phyloP scores from a whole-genome alignment of 2,797 vertebrate genomes.

The Hapalemur alaotrensis region DNA sequence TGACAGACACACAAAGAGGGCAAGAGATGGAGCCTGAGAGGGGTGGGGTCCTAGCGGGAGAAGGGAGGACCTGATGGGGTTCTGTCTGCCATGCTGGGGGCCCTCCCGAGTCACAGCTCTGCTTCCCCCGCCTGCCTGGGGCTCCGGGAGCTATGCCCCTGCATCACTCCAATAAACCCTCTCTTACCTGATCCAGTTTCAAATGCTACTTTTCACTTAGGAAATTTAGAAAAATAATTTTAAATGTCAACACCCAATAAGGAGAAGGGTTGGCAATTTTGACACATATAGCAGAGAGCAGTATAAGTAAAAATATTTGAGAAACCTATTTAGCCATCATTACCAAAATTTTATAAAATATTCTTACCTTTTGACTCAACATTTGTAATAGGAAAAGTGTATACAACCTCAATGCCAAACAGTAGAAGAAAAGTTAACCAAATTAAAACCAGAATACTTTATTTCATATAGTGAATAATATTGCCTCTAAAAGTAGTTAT shows the following conservation, averaged over 20 bases:
- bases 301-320: neutral
- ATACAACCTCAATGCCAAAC: neutral
- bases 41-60: fast-evolving
- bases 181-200: neutral
- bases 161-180: neutral
- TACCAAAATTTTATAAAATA: neutral
- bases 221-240: neutral
- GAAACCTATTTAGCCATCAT: neutral
- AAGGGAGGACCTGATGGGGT: neutral
- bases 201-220: neutral
- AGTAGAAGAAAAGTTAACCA: neutral
- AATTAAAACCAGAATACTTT: neutral
- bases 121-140: neutral
- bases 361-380: neutral
- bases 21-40: fast-evolving
- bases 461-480: neutral
- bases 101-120: neutral
- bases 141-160: neutral
- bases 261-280: neutral
- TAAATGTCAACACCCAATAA: neutral
- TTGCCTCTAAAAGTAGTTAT: neutral
- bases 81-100: neutral
- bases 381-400: neutral
- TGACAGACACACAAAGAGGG: neutral
- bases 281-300: neutral